Base-by-base conservation (phyloP, 2,888 invertebrate genomes). In the Brachynemurus nebulosus region DNA sequence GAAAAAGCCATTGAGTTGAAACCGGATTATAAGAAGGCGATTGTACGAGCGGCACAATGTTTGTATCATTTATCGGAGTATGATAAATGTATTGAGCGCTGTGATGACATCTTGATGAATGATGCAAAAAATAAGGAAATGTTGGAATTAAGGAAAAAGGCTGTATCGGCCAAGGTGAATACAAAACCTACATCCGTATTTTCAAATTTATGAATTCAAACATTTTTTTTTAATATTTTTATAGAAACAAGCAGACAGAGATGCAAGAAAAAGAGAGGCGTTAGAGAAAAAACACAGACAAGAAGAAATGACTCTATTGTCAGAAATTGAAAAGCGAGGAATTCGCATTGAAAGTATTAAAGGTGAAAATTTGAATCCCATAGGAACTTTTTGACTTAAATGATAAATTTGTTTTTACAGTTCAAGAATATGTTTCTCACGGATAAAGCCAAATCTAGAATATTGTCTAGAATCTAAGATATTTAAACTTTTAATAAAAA, bases 11-110 rank as follows among this genome's bases (percentile, higher is more conserved):
- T 92, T 17, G 74, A 76, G 55, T 70, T 83, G 36, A 82, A 86
- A 52, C 73, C 81, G 0, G 68, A 78, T 48, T 89, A 95, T 60
- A 59, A 68, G 1, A 93, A 96, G 68, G 83, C 86, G 0, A 66
- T 80, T 45, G 60, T 74, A 23, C 67, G 86, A 58, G 86, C 86
- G 2, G 84, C 85, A 0, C 76, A 81, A 50, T 81, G 86, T 54
- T 80, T 80, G 42, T 68, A 73, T 44, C 67, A 80, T 53, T 61
- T 83, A 45, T 67, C 70, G 20, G 74, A 79, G 52, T 86, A 74
- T 57, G 76, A 81, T n/a, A 69, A 76, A 44, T 83, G 83, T 51
- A 66, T 84, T 1, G 65, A 78, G 52, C 75, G 80, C 54, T 89
- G 89, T 59, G 73, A 84, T 54, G 70, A 71, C 53, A 69, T 83